Evolutionary conservation across 2,888 invertebrate genomes (phyloP).

Genomic region (Drosophila paranaensis): DNA sequence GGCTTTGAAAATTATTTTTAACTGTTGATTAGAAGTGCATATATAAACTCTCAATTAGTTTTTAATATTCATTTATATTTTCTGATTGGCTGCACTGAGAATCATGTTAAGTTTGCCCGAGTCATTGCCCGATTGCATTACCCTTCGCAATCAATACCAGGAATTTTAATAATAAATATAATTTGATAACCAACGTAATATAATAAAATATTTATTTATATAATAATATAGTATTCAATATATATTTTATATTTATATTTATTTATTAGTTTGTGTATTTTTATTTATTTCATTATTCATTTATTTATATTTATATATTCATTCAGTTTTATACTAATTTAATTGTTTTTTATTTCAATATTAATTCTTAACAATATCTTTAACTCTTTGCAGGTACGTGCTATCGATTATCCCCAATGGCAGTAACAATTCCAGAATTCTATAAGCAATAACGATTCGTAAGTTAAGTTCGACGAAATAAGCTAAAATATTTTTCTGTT

Average conservation of each 20-base stretch:
- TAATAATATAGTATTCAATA: too few species aligned
- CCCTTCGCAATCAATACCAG: background rate
- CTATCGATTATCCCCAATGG: constrained; percentile 7
- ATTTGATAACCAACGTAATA: too few species aligned
- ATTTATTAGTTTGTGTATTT: too few species aligned
- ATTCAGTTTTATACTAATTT: background rate
- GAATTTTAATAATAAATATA: background rate
- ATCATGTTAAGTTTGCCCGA: too few species aligned
- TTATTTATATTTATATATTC: too few species aligned
- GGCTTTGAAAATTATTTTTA: background rate
- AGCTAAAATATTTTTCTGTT: constrained; percentile 11
- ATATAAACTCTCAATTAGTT: background rate
- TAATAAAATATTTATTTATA: background rate
- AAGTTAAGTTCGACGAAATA: constrained; percentile 28
- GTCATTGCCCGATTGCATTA: too few species aligned
- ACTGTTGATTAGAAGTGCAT: constrained; percentile 2
- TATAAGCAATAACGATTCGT: constrained; percentile 20
- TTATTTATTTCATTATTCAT: too few species aligned
- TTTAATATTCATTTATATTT: background rate
- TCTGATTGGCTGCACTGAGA: background rate
- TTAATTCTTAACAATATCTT: background rate
- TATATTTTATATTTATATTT: background rate
- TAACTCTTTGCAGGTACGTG: constrained; percentile 45
- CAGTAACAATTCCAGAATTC: background rate
- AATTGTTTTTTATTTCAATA: background rate